Evolutionary conservation across 2,113 vertebrate species (phyloP).

Genomic region (Periophthalmus modestus): DNA sequence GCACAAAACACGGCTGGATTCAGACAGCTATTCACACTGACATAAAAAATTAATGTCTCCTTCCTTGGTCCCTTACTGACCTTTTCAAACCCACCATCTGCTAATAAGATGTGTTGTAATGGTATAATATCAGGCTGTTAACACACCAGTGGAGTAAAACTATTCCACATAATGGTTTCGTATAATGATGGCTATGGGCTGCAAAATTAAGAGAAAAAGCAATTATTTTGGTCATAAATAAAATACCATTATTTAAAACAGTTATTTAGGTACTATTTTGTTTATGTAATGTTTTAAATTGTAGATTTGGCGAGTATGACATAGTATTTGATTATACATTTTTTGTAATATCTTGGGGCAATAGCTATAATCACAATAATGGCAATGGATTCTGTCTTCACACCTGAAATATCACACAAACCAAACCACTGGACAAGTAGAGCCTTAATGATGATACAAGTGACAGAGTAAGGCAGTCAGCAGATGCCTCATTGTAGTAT

Average conservation of each 20-base stretch:
- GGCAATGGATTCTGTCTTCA: neutral
- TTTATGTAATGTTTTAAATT: too few species aligned
- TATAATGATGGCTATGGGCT: neutral
- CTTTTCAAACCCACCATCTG: neutral
- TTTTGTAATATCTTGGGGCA: too few species aligned
- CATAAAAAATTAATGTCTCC: neutral
- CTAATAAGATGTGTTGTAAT: neutral
- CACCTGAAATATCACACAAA: neutral
- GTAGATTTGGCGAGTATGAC: too few species aligned
- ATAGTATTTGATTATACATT: too few species aligned
- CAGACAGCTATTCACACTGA: neutral
- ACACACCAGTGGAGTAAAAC: neutral
- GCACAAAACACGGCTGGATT: neutral
- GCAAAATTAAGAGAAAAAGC: neutral
- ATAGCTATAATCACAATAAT: neutral
- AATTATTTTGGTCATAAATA: neutral
- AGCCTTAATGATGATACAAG: constrained; percentile 2
- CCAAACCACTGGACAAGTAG: constrained; percentile 7
- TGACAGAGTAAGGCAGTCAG: constrained; percentile 3
- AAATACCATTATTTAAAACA: too few species aligned
- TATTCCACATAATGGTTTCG: neutral
- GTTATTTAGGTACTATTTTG: too few species aligned
- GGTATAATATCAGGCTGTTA: neutral
- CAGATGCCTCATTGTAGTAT: neutral
- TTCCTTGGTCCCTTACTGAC: neutral